Evolutionary conservation across 2,888 invertebrate genomes (phyloP), one percentile per base, ranked within the genome.

Genomic region (Drosophila falleni): DNA sequence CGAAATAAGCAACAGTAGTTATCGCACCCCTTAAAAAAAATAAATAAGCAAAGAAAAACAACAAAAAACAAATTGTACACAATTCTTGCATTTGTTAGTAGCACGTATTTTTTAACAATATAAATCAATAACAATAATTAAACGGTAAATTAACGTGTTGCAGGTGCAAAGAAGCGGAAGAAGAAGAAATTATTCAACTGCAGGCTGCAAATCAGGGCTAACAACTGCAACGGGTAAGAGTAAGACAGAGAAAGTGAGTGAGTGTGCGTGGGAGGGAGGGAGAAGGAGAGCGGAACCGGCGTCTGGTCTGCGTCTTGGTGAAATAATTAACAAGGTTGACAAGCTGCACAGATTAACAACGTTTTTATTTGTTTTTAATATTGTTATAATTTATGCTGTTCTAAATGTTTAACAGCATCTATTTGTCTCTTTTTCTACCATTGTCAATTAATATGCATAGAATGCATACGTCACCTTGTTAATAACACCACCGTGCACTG

Each of bases 221-320:
- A 62, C 58, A 66, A 47, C 70, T 51, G 81, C 70, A 62, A 78
- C 78, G 60, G 76, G 83, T 83, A 70, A 83, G 73, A 60, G 13
- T 26, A 23, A 11, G 29, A 44, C 16, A n/a, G 16, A 29, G 19
- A 23, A 11, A 31, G 41, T 26, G 23, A 23, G 23, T 23, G 3
- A 4, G 3, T 0, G 23, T 4, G 23, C 2, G 29, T 81, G 73
- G 58, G 13, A 19, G 37, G 8, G 16, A 35, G 39, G n/a, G 16
- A 31, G 31, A 37, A 9, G 19, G 42, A 15, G 19, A 29, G 13
- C 8, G 35, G 11, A 37, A 31, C 44, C 59, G 64, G 55, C 46
- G 44, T 53, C 37, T 53, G 39, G 29, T 9, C 16, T 33, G 5
- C 31, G 15, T 5, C 47, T 31, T 31, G 37, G 47, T 47, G 11